phyloP scores from a whole-genome alignment of 2,888 invertebrate species.

The Lasioglossum marginatum region DNA sequence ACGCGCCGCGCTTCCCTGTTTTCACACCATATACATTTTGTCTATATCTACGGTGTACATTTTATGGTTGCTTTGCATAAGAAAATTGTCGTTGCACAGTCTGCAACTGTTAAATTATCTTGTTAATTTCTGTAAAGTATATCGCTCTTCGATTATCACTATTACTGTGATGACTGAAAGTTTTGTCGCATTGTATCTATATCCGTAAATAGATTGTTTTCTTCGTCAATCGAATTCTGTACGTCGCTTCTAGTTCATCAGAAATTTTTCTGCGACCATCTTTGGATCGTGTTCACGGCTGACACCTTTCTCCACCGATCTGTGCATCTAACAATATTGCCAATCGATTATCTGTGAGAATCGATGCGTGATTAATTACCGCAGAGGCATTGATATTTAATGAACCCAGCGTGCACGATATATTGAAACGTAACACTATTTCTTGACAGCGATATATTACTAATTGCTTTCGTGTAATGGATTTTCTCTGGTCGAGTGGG shows the following conservation, averaged over 20 bases:
- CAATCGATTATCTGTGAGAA: constrained; percentile 36
- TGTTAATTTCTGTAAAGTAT: too few relatives aligned
- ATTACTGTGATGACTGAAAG: neutral
- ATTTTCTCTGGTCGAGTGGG: neutral
- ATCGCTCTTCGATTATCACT: too few relatives aligned
- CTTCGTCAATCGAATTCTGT: neutral
- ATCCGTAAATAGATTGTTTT: neutral
- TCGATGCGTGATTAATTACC: constrained; percentile 45
- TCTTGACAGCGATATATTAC: constrained; percentile 22
- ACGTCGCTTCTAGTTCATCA: neutral
- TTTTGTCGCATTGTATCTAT: neutral
- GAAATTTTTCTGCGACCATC: constrained; percentile 14
- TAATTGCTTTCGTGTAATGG: constrained; percentile 41
- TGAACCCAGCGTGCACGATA: constrained; percentile 33
- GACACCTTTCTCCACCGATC: constrained; percentile 28
- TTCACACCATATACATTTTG: neutral
- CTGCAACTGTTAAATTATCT: too few relatives aligned
- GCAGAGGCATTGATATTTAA: constrained; percentile 34
- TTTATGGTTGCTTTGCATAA: neutral
- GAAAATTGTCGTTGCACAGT: neutral
- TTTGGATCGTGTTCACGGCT: constrained; percentile 21
- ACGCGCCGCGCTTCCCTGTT: neutral
- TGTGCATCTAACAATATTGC: constrained; percentile 27
- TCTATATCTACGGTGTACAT: neutral
- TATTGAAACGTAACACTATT: constrained; percentile 44